Evolutionary conservation across 2,113 vertebrate species (phyloP), one percentile per base, ranked within the genome.

Genomic region (Physeter macrocephalus): DNA sequence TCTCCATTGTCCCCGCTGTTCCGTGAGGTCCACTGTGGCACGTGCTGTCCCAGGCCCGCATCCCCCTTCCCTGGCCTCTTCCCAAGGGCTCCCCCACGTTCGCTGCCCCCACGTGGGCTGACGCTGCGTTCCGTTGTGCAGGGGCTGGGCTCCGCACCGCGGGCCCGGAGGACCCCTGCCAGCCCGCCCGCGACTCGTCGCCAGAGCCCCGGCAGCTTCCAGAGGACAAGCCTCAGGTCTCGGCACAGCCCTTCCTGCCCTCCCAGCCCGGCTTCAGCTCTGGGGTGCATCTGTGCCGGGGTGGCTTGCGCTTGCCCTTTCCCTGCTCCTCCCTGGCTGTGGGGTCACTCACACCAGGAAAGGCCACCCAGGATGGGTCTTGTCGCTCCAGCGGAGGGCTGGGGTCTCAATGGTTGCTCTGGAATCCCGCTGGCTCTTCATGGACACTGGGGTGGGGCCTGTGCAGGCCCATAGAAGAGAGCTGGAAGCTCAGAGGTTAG

Each of bases 201-300:
- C 90, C 94, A 21, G 97, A 88, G 0, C 98, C 5, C 90, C 88
- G 72, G n/a, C 93, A 57, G 0, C 8, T 61, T 49, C 57, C 41
- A 4, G 98, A 99, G 54, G 96, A 98, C 49, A 96, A 96, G 82
- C 85, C 69, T 4, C 98, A 99, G 98, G 99, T 99, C 89, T 92
- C 78, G 0, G 4, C 81, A 46, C 4, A 15, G 27, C 57, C 31
- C 23, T 1, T 13, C 18, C 14, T 7, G 21, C 18, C 75, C 8
- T 2, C 34, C 52, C 15, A 2, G 3, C 27, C 57, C 1, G 34
- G 41, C 59, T 39, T 20, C 4, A 2, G 34, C 59, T 69, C 6
- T 5, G 2, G 62, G 27, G 6, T 21, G 0, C 5, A 17, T 94
- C 69, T 92, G 96, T 67, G 94, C 96, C 17, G 75, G 92, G 96